These are phyloP conservation scores for Galerucella pusilla DNA, from an alignment of 2,888 invertebrate genomes.

Conservation along the genomic window DNA sequence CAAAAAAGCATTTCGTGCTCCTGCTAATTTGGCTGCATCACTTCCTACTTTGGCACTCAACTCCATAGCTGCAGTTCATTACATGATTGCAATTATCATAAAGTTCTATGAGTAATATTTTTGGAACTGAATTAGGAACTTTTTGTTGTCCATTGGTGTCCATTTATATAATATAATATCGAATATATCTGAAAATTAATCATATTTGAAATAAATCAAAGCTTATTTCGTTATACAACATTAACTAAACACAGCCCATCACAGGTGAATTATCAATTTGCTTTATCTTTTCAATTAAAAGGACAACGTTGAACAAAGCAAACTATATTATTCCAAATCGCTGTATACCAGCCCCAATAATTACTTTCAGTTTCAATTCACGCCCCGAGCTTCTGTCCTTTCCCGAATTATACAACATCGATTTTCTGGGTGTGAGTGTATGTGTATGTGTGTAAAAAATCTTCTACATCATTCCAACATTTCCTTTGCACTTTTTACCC, in stretches of 20 bases:
- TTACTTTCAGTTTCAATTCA: not conserved
- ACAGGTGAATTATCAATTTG: not conserved
- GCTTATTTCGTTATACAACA: not conserved
- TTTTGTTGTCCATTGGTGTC: too few species aligned
- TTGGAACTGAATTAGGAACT: too few species aligned
- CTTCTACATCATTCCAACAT: not conserved
- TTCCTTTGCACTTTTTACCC: not conserved
- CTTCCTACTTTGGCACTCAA: too few species aligned
- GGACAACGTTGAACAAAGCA: not conserved
- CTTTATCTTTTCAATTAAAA: not conserved
- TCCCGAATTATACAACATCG: conserved; percentile 4
- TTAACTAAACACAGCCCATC: not conserved
- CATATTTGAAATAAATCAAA: not conserved
- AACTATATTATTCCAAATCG: not conserved
- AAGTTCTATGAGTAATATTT: too few species aligned
- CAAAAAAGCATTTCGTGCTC: too few species aligned
- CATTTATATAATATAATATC: too few species aligned
- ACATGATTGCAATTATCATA: too few species aligned
- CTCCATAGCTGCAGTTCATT: too few species aligned
- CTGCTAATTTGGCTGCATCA: too few species aligned
- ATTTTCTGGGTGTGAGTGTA: not conserved
- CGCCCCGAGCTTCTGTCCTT: not conserved
- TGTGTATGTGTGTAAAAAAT: not conserved
- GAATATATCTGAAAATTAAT: too few species aligned
- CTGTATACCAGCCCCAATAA: not conserved